A percentile compares a stretch with the other conserved stretches of the same genome.
These are phyloP conservation scores for Acrocephalus scirpaceus DNA, from an alignment of 2,797 vertebrate species.

Conservation along the genomic window DNA sequence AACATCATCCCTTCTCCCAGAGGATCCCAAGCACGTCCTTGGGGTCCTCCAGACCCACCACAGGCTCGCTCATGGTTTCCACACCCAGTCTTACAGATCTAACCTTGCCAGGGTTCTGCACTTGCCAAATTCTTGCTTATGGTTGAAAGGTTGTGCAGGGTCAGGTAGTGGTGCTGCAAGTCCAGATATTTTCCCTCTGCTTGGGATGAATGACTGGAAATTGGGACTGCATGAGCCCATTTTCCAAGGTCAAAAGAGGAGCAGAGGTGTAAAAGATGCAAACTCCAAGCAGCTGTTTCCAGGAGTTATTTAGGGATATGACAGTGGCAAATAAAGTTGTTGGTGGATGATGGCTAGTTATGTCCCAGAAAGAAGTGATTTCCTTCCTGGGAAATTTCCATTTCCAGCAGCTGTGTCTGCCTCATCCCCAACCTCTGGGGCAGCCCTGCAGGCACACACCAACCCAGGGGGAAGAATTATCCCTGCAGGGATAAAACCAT, in stretches of 20 bases:
- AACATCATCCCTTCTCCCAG: not conserved
- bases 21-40: not conserved
- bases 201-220: not conserved
- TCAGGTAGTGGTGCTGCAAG: not conserved
- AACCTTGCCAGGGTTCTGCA: rapidly evolving
- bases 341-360: not conserved
- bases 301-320: not conserved
- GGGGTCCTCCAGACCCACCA: not conserved
- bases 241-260: not conserved
- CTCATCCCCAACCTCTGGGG: not conserved
- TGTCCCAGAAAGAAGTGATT: not conserved
- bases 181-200: not conserved
- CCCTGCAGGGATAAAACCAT: not conserved
- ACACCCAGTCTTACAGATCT: not conserved
- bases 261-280: not conserved
- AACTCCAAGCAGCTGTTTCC: conserved; percentile 1
- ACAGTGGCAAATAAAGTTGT: not conserved
- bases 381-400: conserved; percentile 28
- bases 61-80: not conserved
- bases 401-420: not conserved
- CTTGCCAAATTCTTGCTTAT: rapidly evolving
- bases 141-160: not conserved
- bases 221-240: not conserved
- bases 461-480: not conserved
- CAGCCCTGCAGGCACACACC: not conserved